A percentile compares a stretch with the other conserved stretches of the same genome.
phyloP scores from a whole-genome alignment of 1,140 invertebrate genomes.

The Zeugodacus cucurbitae region DNA sequence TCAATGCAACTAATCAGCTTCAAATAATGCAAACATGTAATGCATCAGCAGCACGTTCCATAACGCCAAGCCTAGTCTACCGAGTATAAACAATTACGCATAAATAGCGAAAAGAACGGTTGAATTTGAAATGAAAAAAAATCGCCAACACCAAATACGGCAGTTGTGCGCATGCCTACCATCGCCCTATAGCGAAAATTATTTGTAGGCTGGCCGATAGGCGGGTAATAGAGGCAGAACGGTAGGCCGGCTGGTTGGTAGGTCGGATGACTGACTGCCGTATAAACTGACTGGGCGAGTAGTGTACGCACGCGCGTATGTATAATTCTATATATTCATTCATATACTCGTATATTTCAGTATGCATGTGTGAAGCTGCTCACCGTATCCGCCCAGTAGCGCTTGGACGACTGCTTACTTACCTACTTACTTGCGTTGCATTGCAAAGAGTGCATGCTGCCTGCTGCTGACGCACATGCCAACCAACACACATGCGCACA shows the following conservation, averaged over 20 bases:
- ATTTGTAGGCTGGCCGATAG: constrained; percentile 52
- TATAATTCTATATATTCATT: background rate
- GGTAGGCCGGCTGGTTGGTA: constrained; percentile 3
- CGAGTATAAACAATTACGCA: constrained; percentile 11
- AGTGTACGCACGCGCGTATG: constrained; percentile 49
- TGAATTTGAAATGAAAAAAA: background rate
- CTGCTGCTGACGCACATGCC: background rate
- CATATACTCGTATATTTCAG: background rate
- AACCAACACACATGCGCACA: background rate
- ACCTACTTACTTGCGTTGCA: background rate
- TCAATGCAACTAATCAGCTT: constrained; percentile 23
- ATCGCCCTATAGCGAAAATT: background rate
- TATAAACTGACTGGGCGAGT: constrained; percentile 19
- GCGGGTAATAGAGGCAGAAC: constrained; percentile 43
- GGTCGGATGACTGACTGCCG: background rate
- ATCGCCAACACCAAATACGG: constrained; percentile 33
- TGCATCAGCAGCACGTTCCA: constrained; percentile 14
- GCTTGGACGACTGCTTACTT: background rate
- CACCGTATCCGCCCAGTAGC: constrained; percentile 41
- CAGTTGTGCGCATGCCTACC: constrained; percentile 20
- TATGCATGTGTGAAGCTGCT: background rate
- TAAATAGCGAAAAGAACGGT: background rate
- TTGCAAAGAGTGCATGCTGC: background rate
- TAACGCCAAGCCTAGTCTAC: background rate
- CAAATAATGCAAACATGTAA: background rate